Evolutionary conservation across 2,113 vertebrate genomes (phyloP).

Genomic region (Cephalophus harveyi): DNA sequence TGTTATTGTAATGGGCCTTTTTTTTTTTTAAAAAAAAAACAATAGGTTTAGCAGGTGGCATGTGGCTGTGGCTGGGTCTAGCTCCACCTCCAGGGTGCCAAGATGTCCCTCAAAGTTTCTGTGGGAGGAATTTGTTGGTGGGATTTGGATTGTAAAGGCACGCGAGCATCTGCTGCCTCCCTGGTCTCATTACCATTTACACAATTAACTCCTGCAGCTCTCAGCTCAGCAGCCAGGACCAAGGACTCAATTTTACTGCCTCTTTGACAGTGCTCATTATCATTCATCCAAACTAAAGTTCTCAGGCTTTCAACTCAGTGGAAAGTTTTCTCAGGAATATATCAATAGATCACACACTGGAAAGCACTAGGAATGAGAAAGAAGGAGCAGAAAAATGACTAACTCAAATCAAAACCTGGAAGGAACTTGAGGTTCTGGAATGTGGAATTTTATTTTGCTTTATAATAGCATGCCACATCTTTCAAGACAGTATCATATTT

Average conservation of each 20-base stretch:
- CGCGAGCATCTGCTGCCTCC: constrained; percentile 94
- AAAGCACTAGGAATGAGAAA: constrained; percentile 6
- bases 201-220: constrained; percentile 88
- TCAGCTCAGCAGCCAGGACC: constrained; percentile 73
- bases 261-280: constrained; percentile 76
- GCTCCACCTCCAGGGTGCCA: constrained; percentile 85
- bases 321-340: constrained; percentile 54
- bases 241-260: constrained; percentile 73
- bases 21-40: constrained; percentile 79
- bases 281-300: constrained; percentile 75
- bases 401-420: neutral
- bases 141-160: constrained; percentile 95
- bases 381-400: constrained; percentile 36
- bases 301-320: constrained; percentile 47
- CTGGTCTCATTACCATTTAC: constrained; percentile 90
- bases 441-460: neutral
- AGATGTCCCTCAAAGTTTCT: constrained; percentile 80
- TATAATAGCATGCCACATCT: neutral
- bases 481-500: neutral
- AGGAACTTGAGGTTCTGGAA: neutral
- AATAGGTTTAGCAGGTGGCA: constrained; percentile 96
- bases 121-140: constrained; percentile 83
- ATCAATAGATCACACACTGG: constrained; percentile 18
- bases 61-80: constrained; percentile 79
- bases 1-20: constrained; percentile 87